Evolutionary conservation across 2,797 vertebrate species (phyloP).

Genomic region (Dipus sagitta): DNA sequence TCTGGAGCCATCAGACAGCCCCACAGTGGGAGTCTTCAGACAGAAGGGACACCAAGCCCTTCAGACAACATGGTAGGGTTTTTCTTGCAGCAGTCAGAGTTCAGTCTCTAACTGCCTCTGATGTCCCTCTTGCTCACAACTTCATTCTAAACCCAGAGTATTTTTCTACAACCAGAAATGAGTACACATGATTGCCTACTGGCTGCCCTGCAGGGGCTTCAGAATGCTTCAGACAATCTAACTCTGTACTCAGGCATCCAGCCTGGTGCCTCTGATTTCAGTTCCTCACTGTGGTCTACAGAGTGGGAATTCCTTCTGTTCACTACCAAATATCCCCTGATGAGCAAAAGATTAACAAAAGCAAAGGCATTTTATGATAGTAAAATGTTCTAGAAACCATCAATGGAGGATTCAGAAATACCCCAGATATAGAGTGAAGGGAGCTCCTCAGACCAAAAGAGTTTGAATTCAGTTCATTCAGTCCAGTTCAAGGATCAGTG

Average conservation of each 20-base stretch:
- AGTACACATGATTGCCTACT: rapidly evolving
- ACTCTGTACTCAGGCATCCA: rapidly evolving
- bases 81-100: not conserved
- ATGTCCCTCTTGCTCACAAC: not conserved
- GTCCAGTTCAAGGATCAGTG: not conserved
- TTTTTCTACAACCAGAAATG: not conserved
- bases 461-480: no score
- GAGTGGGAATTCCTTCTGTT: not conserved
- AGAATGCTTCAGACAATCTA: rapidly evolving
- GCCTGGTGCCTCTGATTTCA: not conserved
- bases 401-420: not conserved
- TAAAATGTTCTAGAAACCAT: not conserved
- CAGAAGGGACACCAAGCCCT: rapidly evolving
- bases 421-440: rapidly evolving
- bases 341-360: not conserved
- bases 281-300: not conserved
- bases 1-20: not conserved
- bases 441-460: not conserved
- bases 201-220: rapidly evolving
- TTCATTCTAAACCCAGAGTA: not conserved
- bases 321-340: not conserved
- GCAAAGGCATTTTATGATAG: not conserved
- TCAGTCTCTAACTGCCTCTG: rapidly evolving
- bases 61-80: rapidly evolving
- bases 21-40: not conserved